Conservation (phyloP, 2,888 invertebrate species). For the Diloba caeruleocephala region DNA sequence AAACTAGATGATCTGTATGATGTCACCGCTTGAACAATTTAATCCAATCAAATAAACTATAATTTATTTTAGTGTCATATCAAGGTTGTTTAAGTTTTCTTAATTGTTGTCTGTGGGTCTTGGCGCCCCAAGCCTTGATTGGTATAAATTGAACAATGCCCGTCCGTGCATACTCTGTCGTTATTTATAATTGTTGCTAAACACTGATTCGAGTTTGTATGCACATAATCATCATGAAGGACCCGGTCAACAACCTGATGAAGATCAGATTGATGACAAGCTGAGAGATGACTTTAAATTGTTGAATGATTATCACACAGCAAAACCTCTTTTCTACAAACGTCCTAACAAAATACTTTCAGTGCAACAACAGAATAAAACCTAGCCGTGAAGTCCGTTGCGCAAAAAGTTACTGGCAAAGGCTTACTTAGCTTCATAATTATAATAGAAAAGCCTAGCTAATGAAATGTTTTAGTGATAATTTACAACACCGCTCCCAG, state of each 20-base stretch:
- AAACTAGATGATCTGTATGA: constrained; percentile 27
- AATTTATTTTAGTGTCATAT: constrained; percentile 39
- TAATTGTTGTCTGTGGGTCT: constrained; percentile 34
- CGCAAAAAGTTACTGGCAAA: constrained; percentile 7
- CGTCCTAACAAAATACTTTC: too few relatives aligned
- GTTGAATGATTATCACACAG: too few relatives aligned
- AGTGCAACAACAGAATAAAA: not conserved
- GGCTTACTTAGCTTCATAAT: constrained; percentile 32
- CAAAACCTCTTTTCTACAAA: too few relatives aligned
- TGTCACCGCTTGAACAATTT: constrained; percentile 34
- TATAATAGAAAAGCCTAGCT: constrained; percentile 38
- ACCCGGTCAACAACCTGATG: constrained; percentile 2
- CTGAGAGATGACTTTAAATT: too few relatives aligned
- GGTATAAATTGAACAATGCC: constrained; percentile 38
- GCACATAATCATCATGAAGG: constrained; percentile 29
- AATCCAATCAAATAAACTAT: constrained; percentile 38
- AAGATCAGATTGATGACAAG: too few relatives aligned
- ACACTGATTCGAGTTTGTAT: constrained; percentile 44
- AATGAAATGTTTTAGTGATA: constrained; percentile 50
- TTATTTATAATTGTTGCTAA: constrained; percentile 49
- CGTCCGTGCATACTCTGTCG: constrained; percentile 24
- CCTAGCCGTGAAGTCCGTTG: not conserved
- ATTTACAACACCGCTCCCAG: constrained; percentile 37
- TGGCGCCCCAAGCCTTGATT: constrained; percentile 39
- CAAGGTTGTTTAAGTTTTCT: constrained; percentile 40